phyloP scores from a whole-genome alignment of 2,113 vertebrate genomes.

The Platichthys flesus region DNA sequence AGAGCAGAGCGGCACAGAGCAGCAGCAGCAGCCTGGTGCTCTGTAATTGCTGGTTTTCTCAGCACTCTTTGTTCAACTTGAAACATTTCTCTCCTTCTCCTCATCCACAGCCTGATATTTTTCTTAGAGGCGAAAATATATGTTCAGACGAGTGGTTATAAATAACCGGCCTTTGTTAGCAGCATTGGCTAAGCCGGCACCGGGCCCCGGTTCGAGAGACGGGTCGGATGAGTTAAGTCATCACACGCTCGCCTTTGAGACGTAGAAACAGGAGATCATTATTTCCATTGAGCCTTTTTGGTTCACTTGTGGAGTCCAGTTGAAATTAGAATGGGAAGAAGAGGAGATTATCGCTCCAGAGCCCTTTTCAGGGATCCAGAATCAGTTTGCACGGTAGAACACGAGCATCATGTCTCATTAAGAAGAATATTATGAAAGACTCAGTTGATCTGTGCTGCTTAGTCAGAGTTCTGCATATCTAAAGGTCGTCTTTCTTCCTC shows the following conservation, averaged over 20 bases:
- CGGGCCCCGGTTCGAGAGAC: neutral
- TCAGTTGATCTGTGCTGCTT: no score
- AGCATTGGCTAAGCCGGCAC: slow-evolving; percentile 8
- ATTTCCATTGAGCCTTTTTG: neutral
- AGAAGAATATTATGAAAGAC: neutral
- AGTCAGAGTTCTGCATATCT: neutral
- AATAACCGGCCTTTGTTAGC: slow-evolving; percentile 55
- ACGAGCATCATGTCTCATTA: no score
- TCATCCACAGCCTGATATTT: slow-evolving; percentile 36
- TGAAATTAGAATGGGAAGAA: neutral
- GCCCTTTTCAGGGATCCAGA: no score
- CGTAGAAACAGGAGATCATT: neutral
- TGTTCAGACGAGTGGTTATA: slow-evolving; percentile 55
- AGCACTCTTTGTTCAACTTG: slow-evolving; percentile 58
- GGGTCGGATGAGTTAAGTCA: neutral
- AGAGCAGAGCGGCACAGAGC: slow-evolving; percentile 10
- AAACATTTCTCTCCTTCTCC: neutral
- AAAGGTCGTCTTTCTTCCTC: neutral
- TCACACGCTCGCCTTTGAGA: no score
- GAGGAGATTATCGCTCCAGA: no score
- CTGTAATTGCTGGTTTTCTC: slow-evolving; percentile 69
- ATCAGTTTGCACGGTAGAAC: no score
- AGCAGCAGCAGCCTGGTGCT: slow-evolving; percentile 26
- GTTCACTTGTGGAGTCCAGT: neutral
- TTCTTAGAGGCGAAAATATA: slow-evolving; percentile 4